Percentiles rank a stretch among this genome's conserved stretches.
Evolutionary conservation across 2,113 vertebrate species (phyloP).

Genomic region (Burhinus oedicnemus): DNA sequence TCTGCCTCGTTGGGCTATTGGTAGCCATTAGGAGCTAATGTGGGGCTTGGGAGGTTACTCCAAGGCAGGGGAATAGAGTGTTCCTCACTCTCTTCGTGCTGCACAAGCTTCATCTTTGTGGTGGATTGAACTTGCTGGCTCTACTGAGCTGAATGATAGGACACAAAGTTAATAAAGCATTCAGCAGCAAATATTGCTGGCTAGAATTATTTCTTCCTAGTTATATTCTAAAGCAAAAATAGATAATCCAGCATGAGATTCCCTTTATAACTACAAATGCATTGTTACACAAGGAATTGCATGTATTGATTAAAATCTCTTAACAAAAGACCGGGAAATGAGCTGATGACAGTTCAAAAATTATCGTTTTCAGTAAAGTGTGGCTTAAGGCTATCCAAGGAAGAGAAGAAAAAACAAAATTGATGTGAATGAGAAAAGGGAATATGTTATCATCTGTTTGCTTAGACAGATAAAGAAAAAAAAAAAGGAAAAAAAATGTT

Average conservation of each 20-base stretch:
- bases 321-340: background rate
- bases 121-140: background rate
- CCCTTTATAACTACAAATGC: background rate
- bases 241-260: background rate
- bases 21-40: background rate
- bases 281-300: background rate
- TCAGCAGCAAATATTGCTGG: background rate
- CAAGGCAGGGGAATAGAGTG: rapidly evolving
- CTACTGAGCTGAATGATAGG: background rate
- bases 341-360: slow-evolving; percentile 3
- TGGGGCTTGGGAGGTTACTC: background rate
- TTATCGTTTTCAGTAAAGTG: background rate
- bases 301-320: slow-evolving; percentile 7
- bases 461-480: background rate
- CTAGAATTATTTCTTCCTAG: background rate
- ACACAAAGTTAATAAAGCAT: background rate
- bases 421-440: background rate
- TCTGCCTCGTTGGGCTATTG: background rate
- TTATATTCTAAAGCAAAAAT: background rate
- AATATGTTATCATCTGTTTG: background rate
- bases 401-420: background rate
- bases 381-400: background rate
- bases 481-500: background rate
- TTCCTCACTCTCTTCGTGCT: background rate
- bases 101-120: background rate